Base-by-base conservation (phyloP, 2,888 invertebrate species). In the Abrostola triplasia region DNA sequence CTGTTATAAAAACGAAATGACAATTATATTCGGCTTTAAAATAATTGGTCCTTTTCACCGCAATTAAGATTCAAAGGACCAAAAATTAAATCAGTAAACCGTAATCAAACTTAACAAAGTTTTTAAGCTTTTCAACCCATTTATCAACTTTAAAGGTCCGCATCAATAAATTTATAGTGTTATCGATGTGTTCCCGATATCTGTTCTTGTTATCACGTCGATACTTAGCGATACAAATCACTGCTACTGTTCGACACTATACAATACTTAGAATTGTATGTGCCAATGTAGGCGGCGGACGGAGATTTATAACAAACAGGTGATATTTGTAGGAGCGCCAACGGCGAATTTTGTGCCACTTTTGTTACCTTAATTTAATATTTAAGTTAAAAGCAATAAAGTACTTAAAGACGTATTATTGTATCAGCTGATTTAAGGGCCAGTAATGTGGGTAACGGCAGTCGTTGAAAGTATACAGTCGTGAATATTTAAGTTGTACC, bases 181-280 rank as follows among this genome's bases (percentile, higher is more conserved):
- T 77, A 79, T 79, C 80, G 80, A 79, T 78, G 80, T 78, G 47
- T 69, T 67, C 55, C 53, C 48, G 61, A 64, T 79, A 78, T 78
- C 77, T 58, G 37, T 51, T 55, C 71, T 78, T 78, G 77, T 78
- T 79, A 78, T 78, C 77, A 71, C 58, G 37, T 62, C 68, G 71
- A 79, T 78, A 78, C 61, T 78, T 77, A 79, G 67, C 66, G 77
- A 78, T 78, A 78, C 77, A 79, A 78, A 78, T 78, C 77, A 78
- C 64, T 35, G 80, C 77, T 78, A 69, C 77, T 79, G 77, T 78
- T 79, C 74, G 54, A 76, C 70, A 56, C 55, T 59, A 57, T 67
- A 76, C 70, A 70, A 73, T 76, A 67, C 60, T 64, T 66, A 50
- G 70, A 70, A 73, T 73, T 68, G 79, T 68, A 65, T 73, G 65